A percentile compares a stretch with the other conserved stretches of the same genome.
Evolutionary conservation across 2,888 invertebrate genomes (phyloP).

Genomic region (Camponotus fellah): DNA sequence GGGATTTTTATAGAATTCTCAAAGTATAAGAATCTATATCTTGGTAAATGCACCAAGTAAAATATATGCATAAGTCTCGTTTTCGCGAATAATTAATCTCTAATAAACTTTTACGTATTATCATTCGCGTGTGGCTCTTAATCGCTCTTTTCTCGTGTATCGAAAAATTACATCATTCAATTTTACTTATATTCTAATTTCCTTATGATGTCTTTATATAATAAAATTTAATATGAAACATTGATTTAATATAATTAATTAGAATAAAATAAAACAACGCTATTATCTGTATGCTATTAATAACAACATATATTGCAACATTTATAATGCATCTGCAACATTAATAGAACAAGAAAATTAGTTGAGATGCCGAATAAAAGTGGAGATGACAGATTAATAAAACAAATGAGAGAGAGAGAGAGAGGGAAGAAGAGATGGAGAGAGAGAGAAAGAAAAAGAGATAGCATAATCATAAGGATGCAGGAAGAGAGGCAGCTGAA

Average conservation of each 20-base stretch:
- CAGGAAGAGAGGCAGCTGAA: slow-evolving; percentile 75
- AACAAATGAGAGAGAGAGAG: slow-evolving; percentile 1
- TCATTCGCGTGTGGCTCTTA: too few species aligned
- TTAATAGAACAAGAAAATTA: slow-evolving; percentile 1
- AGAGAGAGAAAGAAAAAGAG: background rate
- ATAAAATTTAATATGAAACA: background rate
- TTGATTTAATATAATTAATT: background rate
- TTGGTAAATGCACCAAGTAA: too few species aligned
- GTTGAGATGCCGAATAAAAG: slow-evolving; percentile 32
- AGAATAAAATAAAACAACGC: too few species aligned
- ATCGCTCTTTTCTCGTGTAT: too few species aligned
- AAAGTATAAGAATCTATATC: too few species aligned
- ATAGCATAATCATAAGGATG: slow-evolving; percentile 75
- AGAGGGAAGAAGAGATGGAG: background rate
- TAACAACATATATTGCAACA: background rate
- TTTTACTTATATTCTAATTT: background rate
- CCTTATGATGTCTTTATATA: too few species aligned
- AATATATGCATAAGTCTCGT: too few species aligned
- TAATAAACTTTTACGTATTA: too few species aligned
- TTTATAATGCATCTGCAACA: too few species aligned
- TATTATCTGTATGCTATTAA: background rate
- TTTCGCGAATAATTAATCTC: too few species aligned
- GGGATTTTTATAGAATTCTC: too few species aligned
- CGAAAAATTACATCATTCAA: slow-evolving; percentile 14
- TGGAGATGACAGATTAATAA: slow-evolving; percentile 43